A percentile compares a stretch with the other conserved stretches of the same genome.
Conservation (phyloP, 2,797 vertebrate genomes). For the Notolepis coatsorum region DNA sequence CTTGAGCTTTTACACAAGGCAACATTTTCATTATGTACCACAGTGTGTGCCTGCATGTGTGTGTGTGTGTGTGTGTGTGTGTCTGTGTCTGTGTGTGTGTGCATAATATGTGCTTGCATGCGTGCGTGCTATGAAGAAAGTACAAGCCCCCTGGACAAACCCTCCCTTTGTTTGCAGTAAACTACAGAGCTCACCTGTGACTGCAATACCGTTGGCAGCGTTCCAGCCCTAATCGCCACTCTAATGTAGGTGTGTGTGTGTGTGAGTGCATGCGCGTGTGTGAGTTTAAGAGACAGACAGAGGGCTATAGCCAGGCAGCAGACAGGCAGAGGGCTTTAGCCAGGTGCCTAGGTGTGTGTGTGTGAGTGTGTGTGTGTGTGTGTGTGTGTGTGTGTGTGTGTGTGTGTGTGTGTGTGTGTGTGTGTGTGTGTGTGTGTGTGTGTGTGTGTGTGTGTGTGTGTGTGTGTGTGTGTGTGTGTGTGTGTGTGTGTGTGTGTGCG, state of each 20-base stretch:
- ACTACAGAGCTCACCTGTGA: constrained; percentile 78
- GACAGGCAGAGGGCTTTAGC: constrained; percentile 31
- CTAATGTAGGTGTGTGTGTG: not conserved
- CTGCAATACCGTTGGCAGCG: constrained; percentile 63
- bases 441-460: constrained; percentile 8
- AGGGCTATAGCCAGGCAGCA: constrained; percentile 15
- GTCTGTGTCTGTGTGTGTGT: too few relatives aligned
- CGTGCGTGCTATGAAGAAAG: constrained; percentile 44
- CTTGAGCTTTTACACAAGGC: too few relatives aligned
- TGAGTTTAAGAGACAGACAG: not conserved
- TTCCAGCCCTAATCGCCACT: constrained; percentile 55
- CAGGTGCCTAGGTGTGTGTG: constrained; percentile 45
- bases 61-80: too few relatives aligned
- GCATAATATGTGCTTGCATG: too few relatives aligned
- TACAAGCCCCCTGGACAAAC: constrained; percentile 61
- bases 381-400: not conserved
- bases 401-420: not conserved
- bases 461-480: constrained; percentile 37
- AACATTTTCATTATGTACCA: too few relatives aligned
- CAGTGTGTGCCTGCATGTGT: too few relatives aligned
- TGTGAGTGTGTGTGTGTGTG: constrained; percentile 6
- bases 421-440: not conserved
- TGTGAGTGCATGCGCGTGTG: constrained; percentile 26
- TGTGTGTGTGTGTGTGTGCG: constrained; percentile 35
- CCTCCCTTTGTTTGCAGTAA: constrained; percentile 76